Percentiles rank a stretch among this genome's conserved stretches.
These are phyloP conservation scores for Andrena minutula DNA, from an alignment of 2,888 invertebrate genomes.

Conservation along the genomic window DNA sequence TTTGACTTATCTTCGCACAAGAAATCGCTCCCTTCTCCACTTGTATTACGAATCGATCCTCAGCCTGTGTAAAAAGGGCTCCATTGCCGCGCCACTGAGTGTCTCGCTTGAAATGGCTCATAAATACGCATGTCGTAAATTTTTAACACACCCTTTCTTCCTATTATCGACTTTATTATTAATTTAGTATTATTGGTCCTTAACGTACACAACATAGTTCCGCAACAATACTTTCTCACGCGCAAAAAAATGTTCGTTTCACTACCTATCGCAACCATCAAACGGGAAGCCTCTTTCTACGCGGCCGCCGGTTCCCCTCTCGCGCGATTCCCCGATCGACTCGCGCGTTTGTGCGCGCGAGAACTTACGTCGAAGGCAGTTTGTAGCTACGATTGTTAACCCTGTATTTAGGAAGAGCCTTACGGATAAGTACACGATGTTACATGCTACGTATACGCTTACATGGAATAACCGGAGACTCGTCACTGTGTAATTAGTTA, in stretches of 20 bases:
- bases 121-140: slow-evolving; percentile 30
- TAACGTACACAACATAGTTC: slow-evolving; percentile 58
- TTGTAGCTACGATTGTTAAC: slow-evolving; percentile 65
- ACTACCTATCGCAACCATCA: slow-evolving; percentile 6
- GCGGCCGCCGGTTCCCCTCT: not conserved
- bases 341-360: slow-evolving; percentile 48
- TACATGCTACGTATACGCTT: slow-evolving; percentile 36
- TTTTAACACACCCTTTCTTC: slow-evolving; percentile 11
- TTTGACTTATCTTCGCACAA: not conserved
- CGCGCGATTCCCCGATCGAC: slow-evolving; percentile 20
- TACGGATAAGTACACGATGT: slow-evolving; percentile 58
- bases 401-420: slow-evolving; percentile 69
- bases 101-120: slow-evolving; percentile 1
- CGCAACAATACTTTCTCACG: slow-evolving; percentile 47
- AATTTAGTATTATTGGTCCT: slow-evolving; percentile 69
- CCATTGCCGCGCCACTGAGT: not conserved
- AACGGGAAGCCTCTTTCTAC: not conserved
- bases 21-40: not conserved
- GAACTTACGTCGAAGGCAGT: slow-evolving; percentile 70
- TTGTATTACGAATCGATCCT: not conserved
- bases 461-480: slow-evolving; percentile 50
- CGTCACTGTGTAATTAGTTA: slow-evolving; percentile 53
- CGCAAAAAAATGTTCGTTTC: slow-evolving; percentile 35
- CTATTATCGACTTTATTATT: slow-evolving; percentile 35
- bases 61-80: not conserved